phyloP scores from a whole-genome alignment of 2,888 invertebrate species.

The Cosmorhoe ocellata region DNA sequence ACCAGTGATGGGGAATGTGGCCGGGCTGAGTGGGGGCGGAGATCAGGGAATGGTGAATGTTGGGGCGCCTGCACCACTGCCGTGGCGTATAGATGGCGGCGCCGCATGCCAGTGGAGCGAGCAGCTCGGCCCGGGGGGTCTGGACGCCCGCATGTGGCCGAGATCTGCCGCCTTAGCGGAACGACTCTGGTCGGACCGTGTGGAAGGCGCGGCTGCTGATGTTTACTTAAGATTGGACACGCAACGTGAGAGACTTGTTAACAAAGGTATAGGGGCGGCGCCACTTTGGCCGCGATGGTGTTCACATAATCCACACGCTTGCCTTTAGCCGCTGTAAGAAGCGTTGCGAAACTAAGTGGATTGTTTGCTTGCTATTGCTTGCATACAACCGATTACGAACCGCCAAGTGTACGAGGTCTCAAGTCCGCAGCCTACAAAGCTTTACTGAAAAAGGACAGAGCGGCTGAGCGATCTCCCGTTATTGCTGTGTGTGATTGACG shows the following conservation, averaged over 20 bases:
- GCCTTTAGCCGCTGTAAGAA: constrained; percentile 71
- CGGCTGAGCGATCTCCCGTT: too few species aligned
- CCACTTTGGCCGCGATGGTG: constrained; percentile 91
- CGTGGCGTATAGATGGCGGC: constrained; percentile 86
- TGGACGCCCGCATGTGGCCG: constrained; percentile 93
- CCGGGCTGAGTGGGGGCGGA: constrained; percentile 53
- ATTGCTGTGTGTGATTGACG: too few species aligned
- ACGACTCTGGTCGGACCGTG: constrained; percentile 87
- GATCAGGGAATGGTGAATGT: constrained; percentile 85
- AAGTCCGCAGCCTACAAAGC: too few species aligned
- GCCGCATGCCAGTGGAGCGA: constrained; percentile 94
- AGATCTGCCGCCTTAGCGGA: constrained; percentile 91
- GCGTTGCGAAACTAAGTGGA: too few species aligned
- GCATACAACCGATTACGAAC: neutral
- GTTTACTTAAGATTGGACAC: constrained; percentile 87
- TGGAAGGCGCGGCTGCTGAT: constrained; percentile 77
- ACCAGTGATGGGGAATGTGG: constrained; percentile 69
- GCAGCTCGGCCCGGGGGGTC: constrained; percentile 87
- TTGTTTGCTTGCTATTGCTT: constrained; percentile 6
- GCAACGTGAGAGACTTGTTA: constrained; percentile 84
- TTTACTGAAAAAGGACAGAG: too few species aligned
- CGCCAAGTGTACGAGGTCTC: too few species aligned
- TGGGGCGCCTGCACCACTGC: constrained; percentile 64
- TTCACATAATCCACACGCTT: constrained; percentile 88
- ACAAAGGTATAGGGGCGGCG: constrained; percentile 85